Conservation (phyloP, 2,888 invertebrate genomes). For the Lamellibrachia columna region DNA sequence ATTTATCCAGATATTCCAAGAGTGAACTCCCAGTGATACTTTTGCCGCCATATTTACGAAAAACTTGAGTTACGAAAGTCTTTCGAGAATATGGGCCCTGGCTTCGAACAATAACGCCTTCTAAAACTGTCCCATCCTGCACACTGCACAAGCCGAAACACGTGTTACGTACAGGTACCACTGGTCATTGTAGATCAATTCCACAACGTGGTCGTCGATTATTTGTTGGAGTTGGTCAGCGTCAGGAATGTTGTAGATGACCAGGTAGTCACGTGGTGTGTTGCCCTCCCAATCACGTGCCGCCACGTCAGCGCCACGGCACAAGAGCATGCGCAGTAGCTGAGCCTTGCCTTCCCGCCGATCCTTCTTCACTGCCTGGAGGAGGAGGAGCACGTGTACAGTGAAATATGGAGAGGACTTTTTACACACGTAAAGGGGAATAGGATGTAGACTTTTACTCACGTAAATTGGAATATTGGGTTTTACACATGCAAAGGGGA, state of each 20-base stretch:
- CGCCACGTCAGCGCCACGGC: slow-evolving; percentile 48
- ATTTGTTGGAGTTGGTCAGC: slow-evolving; percentile 38
- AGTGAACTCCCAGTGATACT: no score
- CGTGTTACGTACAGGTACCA: slow-evolving; percentile 27
- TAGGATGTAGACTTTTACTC: no score
- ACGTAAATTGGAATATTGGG: no score
- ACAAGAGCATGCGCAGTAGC: slow-evolving; percentile 44
- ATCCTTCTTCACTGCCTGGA: slow-evolving; percentile 37
- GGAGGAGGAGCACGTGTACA: neutral
- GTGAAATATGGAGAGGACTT: no score
- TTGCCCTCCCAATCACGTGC: slow-evolving; percentile 47
- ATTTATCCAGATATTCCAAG: no score
- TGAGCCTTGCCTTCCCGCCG: slow-evolving; percentile 41
- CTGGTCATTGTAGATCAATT: slow-evolving; percentile 41
- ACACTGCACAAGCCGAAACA: neutral
- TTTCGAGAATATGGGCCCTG: no score
- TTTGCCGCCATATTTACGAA: no score
- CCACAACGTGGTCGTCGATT: slow-evolving; percentile 47
- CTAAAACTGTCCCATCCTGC: neutral
- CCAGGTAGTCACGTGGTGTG: slow-evolving; percentile 48
- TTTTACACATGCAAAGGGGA: no score
- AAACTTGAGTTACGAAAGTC: no score
- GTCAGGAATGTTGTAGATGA: slow-evolving; percentile 38
- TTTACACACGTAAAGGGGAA: no score
- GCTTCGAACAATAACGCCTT: no score